These are phyloP conservation scores for Calosoma granatense DNA, from an alignment of 1,140 invertebrate species.

Conservation along the genomic window DNA sequence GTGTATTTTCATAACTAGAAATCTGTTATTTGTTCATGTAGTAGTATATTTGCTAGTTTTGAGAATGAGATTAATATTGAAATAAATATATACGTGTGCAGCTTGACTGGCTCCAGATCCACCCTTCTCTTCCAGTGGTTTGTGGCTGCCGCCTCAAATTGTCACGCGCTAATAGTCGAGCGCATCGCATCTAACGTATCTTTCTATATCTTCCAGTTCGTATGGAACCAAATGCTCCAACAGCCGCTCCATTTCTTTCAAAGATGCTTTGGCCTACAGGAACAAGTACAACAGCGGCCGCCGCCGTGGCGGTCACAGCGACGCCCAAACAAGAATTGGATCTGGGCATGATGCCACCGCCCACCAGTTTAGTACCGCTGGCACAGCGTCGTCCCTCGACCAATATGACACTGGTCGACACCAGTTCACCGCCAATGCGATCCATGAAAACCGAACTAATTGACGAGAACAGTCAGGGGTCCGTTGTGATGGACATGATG, in stretches of 20 bases:
- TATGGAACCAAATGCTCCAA: conserved; percentile 20
- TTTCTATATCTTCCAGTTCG: conserved; percentile 32
- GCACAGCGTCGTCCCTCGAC: conserved; percentile 44
- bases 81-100: no score
- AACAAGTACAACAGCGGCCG: no score
- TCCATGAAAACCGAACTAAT: conserved; percentile 56
- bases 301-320: conserved; percentile 19
- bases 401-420: conserved; percentile 20
- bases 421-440: conserved; percentile 34
- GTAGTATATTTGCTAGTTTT: no score
- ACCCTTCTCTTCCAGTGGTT: conserved; percentile 32
- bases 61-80: no score
- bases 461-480: conserved; percentile 57
- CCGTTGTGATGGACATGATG: conserved; percentile 33
- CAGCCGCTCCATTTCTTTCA: conserved; percentile 26
- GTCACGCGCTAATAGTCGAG: conserved; percentile 21
- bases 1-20: no score
- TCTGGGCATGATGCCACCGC: conserved; percentile 50
- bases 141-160: conserved; percentile 30
- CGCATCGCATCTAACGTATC: conserved; percentile 23
- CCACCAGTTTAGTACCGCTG: conserved; percentile 39
- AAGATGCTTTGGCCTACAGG: conserved; percentile 32
- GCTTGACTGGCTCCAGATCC: conserved; percentile 30
- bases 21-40: no score
- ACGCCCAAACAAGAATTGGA: conserved; percentile 39